Conservation (phyloP, 2,797 vertebrate species). For the Thamnophis elegans region DNA sequence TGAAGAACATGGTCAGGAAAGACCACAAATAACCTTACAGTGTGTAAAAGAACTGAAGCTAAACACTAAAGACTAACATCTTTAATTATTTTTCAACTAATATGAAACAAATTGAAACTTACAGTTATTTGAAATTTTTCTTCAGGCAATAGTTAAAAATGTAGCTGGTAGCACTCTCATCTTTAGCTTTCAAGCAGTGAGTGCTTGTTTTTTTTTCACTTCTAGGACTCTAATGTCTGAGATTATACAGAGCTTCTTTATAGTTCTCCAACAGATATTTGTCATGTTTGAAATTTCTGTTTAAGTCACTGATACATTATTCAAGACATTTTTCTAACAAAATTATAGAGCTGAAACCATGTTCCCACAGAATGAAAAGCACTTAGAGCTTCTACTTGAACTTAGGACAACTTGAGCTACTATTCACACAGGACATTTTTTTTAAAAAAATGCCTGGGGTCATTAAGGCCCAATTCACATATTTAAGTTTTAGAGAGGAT, state of each 20-base stretch:
- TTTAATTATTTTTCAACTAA: conserved; percentile 58
- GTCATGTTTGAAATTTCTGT: conserved; percentile 26
- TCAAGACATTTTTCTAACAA: conserved; percentile 1
- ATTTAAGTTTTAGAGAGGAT: not conserved
- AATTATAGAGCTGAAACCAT: not conserved
- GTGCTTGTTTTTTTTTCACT: not conserved
- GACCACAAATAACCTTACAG: conserved; percentile 10
- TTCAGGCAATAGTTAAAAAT: conserved; percentile 45
- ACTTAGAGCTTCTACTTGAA: not conserved
- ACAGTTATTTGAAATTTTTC: conserved; percentile 51
- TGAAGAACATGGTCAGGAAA: not conserved
- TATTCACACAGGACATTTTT: not conserved
- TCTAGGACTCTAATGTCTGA: not conserved
- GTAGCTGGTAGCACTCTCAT: conserved; percentile 16
- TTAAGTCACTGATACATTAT: conserved; percentile 13
- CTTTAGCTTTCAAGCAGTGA: not conserved
- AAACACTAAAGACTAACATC: conserved; percentile 41
- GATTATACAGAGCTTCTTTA: conserved; percentile 25
- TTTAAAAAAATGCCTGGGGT: not conserved
- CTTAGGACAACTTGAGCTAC: not conserved
- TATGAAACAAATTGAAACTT: conserved; percentile 54
- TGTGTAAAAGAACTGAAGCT: not conserved
- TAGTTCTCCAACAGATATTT: conserved; percentile 16
- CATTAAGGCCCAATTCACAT: not conserved
- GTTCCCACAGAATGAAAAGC: not conserved